A percentile compares a stretch with the other conserved stretches of the same genome.
phyloP scores from a whole-genome alignment of 35 echinoderm and acorn worm species.

The Patiria miniata region DNA sequence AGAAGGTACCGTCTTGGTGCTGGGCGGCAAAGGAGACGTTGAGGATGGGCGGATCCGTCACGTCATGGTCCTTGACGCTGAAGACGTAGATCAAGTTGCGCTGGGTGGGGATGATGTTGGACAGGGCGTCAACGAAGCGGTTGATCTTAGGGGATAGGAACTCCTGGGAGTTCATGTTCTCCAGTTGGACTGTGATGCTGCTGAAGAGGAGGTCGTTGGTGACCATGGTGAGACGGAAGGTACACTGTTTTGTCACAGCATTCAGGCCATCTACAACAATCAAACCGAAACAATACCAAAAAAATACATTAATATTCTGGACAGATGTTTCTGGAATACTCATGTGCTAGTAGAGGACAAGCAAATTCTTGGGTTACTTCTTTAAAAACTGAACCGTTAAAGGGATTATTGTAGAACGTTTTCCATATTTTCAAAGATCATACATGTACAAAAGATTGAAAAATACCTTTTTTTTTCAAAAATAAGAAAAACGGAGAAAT shows the following conservation, averaged over 20 bases:
- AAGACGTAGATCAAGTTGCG: constrained; percentile 80
- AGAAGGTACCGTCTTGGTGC: constrained; percentile 72
- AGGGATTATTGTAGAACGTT: no score
- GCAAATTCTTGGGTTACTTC: no score
- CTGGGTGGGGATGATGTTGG: constrained; percentile 81
- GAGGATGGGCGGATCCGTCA: constrained; percentile 36
- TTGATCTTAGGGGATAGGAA: constrained; percentile 71
- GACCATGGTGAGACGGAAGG: constrained; percentile 77
- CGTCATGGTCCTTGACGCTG: constrained; percentile 65
- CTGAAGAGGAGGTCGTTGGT: constrained; percentile 84
- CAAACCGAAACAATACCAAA: constrained; percentile 18
- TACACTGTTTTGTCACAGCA: constrained; percentile 46
- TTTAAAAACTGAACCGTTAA: no score
- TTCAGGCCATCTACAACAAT: constrained; percentile 77
- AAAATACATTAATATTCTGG: background rate
- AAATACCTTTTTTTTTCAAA: no score
- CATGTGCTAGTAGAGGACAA: no score
- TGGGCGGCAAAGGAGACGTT: constrained; percentile 96
- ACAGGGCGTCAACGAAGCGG: constrained; percentile 78
- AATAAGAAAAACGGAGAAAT: no score
- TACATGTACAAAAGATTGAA: no score
- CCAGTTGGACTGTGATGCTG: constrained; percentile 83
- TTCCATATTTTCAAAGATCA: no score
- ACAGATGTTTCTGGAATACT: no score
- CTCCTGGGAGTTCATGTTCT: constrained; percentile 60